Base-by-base conservation (phyloP, 1,140 invertebrate genomes). In the Armadillidium nasatum region DNA sequence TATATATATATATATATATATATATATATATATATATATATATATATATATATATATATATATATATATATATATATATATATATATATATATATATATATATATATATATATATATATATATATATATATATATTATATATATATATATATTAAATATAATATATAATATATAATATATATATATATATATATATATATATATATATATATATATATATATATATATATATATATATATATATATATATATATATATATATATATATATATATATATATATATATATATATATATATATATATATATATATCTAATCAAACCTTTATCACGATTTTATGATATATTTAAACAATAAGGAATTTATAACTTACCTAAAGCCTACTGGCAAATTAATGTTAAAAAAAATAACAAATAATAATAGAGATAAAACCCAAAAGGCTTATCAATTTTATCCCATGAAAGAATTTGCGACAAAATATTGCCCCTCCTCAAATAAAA, bases 1-100 rank as follows among this genome's bases (percentile, higher is more conserved):
- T 21, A 60, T 21, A 60, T 21, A 60, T 21, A 60, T 21, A 60
- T 21, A 60, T 21, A 60, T 21, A 60, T 21, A 60, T 21, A 60
- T 21, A 60, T 21, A 60, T 21, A 60, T 21, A 60, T 21, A 60
- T 21, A 60, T 21, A 60, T 21, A 60, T 21, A 60, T 21, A 60
- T 21, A 60, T 21, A 60, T 21, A 60, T 21, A 60, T 21, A 60
- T 21, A 60, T 21, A 60, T 21, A 60, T 2, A 60, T 21, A 60
- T 21, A 1, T 21, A 60, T 21, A 60, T 21, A 60, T 21, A 60
- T 21, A 60, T 15, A 21, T 60, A 60, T 21, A 60, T 60, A 60
- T 60, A 60, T 60, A 60, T 60, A 60, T 60, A 60, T 60, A 60
- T 60, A 60, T 60, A 60, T 60, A 60, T 60, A 60, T 60, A 60